These are phyloP conservation scores for Mastacembelus armatus DNA, from an alignment of 2,797 vertebrate genomes.

Conservation along the genomic window DNA sequence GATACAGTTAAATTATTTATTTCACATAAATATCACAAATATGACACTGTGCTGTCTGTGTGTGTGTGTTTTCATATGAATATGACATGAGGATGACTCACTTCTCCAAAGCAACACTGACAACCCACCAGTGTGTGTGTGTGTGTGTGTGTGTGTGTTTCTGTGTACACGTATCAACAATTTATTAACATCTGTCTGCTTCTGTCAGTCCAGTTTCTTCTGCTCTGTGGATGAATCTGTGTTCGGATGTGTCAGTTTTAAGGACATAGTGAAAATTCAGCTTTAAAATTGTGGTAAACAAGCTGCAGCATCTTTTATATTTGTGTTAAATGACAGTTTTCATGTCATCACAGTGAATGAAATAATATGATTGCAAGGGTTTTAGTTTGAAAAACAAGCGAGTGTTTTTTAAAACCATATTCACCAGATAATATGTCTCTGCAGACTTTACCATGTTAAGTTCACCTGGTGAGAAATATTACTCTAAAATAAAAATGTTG, in stretches of 20 bases:
- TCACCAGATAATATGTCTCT: too few relatives aligned
- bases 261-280: not conserved
- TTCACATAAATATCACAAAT: slow-evolving; percentile 39
- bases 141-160: not conserved
- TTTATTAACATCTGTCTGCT: slow-evolving; percentile 24
- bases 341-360: too few relatives aligned
- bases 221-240: not conserved
- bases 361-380: too few relatives aligned
- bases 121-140: not conserved
- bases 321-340: too few relatives aligned
- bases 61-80: slow-evolving; percentile 38
- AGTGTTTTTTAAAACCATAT: too few relatives aligned
- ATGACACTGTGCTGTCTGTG: slow-evolving; percentile 5
- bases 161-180: slow-evolving; percentile 9
- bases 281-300: slow-evolving; percentile 5
- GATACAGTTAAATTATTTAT: slow-evolving; percentile 39
- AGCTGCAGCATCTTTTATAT: not conserved
- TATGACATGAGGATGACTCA: slow-evolving; percentile 52
- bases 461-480: too few relatives aligned
- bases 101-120: slow-evolving; percentile 17
- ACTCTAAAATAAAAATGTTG: too few relatives aligned
- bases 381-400: too few relatives aligned
- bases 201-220: slow-evolving; percentile 2
- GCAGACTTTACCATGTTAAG: too few relatives aligned
- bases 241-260: slow-evolving; percentile 3